These are phyloP conservation scores for Scolopax bukidnonensis DNA, from an alignment of 2,797 vertebrate species.

Conservation along the genomic window DNA sequence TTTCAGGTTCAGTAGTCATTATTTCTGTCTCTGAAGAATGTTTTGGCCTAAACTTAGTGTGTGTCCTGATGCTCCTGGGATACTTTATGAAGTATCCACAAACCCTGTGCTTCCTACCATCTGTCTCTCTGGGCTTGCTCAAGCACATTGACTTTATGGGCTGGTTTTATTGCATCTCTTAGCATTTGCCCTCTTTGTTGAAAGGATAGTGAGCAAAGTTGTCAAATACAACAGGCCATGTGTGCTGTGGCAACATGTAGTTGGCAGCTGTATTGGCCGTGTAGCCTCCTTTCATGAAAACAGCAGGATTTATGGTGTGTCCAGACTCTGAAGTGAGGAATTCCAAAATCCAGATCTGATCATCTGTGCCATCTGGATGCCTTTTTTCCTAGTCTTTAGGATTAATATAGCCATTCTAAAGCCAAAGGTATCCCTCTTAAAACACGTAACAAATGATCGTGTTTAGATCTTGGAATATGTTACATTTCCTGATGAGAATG, in stretches of 20 bases:
- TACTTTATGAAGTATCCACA: background rate
- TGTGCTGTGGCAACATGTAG: background rate
- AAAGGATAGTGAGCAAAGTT: background rate
- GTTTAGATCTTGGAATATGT: background rate
- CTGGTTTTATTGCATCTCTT: background rate
- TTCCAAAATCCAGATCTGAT: background rate
- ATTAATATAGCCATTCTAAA: background rate
- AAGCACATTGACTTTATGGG: background rate
- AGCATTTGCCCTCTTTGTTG: background rate
- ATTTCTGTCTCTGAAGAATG: background rate
- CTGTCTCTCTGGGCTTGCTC: background rate
- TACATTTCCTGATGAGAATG: background rate
- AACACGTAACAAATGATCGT: background rate
- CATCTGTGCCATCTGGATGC: background rate
- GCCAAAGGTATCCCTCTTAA: background rate
- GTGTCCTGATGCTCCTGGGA: background rate
- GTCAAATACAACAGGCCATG: background rate
- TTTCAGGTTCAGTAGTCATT: conserved; percentile 77
- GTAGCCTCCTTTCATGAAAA: background rate
- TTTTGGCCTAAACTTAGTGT: background rate
- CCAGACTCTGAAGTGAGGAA: background rate
- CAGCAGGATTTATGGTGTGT: background rate
- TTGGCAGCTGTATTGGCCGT: background rate
- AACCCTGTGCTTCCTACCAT: background rate
- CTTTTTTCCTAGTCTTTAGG: background rate